Percentiles rank a stretch among this genome's conserved stretches.
phyloP scores from a whole-genome alignment of 2,888 invertebrate genomes.

The Liposcelis brunnea region DNA sequence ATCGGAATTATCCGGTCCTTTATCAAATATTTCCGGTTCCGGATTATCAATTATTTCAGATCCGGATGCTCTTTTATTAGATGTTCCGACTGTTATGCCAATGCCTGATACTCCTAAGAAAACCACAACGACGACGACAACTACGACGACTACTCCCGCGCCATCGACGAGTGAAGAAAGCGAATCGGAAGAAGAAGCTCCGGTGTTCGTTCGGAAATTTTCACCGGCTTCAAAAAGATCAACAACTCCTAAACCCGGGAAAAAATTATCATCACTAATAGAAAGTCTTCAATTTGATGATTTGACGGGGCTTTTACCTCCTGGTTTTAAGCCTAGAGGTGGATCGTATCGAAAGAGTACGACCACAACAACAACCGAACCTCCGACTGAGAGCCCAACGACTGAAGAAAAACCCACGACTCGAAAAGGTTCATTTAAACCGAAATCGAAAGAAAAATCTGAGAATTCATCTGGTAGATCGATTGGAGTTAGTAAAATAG shows the following conservation, averaged over 20 bases:
- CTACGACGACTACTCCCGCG: conserved; percentile 15
- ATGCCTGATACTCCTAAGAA: conserved; percentile 20
- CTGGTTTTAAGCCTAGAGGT: conserved; percentile 32
- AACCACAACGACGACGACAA: conserved; percentile 25
- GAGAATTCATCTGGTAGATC: conserved; percentile 32
- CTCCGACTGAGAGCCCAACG: conserved; percentile 9
- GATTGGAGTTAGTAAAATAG: conserved; percentile 12
- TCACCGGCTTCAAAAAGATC: conserved; percentile 18
- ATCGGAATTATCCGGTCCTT: conserved; percentile 53
- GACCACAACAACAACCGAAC: conserved; percentile 11
- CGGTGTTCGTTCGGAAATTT: conserved; percentile 11
- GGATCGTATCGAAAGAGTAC: conserved; percentile 16
- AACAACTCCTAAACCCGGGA: conserved; percentile 18
- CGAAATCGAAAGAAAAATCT: conserved; percentile 19
- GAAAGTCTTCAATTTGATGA: conserved; percentile 26
- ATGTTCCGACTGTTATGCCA: conserved; percentile 27
- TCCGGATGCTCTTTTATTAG: conserved; percentile 36
- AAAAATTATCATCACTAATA: conserved; percentile 17
- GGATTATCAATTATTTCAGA: conserved; percentile 45
- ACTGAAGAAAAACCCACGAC: conserved; percentile 12
- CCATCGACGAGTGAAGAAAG: conserved; percentile 15
- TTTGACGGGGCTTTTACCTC: conserved; percentile 39
- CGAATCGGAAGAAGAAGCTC: conserved; percentile 10
- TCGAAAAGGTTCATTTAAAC: conserved; percentile 9
- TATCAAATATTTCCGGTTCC: too few relatives aligned